A percentile compares a stretch with the other conserved stretches of the same genome.
Conservation (phyloP, 2,888 invertebrate species). For the Hydrotaea diabolus region DNA sequence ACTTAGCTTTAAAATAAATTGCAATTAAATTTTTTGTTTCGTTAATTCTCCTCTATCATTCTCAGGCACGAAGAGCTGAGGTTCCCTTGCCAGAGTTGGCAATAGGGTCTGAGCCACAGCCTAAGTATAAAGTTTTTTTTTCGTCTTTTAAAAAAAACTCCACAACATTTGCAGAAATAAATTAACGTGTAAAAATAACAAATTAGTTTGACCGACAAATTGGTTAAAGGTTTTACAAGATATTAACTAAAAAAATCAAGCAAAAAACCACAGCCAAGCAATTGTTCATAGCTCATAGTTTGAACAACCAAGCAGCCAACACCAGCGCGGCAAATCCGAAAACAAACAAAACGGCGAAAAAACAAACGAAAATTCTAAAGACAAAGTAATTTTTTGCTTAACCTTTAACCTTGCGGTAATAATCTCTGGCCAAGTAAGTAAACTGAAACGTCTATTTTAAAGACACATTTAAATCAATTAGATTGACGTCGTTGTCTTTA, state of each 20-base stretch:
- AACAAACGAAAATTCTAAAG: neutral
- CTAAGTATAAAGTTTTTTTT: too few species aligned
- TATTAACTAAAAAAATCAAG: slow-evolving; percentile 41
- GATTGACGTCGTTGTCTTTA: neutral
- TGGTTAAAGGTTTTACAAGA: slow-evolving; percentile 65
- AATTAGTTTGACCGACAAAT: slow-evolving; percentile 67
- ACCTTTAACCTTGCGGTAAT: slow-evolving; percentile 60
- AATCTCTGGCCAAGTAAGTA: neutral
- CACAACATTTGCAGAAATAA: slow-evolving; percentile 27
- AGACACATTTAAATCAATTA: slow-evolving; percentile 76
- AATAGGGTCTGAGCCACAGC: slow-evolving; percentile 40
- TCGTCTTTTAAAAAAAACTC: neutral
- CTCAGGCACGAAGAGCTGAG: neutral
- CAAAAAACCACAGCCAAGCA: neutral
- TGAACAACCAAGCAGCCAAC: slow-evolving; percentile 34
- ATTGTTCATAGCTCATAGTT: too few species aligned
- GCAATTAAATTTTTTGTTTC: slow-evolving; percentile 54
- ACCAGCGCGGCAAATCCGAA: too few species aligned
- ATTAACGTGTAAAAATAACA: slow-evolving; percentile 68
- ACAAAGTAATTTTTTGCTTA: slow-evolving; percentile 27
- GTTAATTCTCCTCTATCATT: slow-evolving; percentile 39
- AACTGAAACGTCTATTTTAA: slow-evolving; percentile 36
- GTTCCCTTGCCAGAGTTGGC: neutral
- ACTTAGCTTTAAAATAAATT: slow-evolving; percentile 42
- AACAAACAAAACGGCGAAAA: too few species aligned